phyloP scores from a whole-genome alignment of 2,888 invertebrate genomes.

The Noctua comes region DNA sequence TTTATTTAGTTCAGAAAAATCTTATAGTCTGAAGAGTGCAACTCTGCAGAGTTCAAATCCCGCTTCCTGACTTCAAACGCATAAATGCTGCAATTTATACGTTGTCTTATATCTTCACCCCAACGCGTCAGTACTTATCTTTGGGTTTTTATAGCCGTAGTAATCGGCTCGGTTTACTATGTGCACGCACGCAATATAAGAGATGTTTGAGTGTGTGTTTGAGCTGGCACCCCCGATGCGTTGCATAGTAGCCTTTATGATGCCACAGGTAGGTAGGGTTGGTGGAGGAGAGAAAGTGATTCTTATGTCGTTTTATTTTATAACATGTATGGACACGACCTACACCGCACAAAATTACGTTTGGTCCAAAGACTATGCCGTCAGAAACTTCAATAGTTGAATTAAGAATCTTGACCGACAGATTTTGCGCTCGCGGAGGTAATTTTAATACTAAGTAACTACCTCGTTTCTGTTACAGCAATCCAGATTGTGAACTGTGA shows the following conservation, averaged over 20 bases:
- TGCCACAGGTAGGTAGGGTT: slow-evolving; percentile 67
- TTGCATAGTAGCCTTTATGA: slow-evolving; percentile 69
- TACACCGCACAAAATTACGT: background rate
- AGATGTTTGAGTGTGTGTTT: slow-evolving; percentile 60
- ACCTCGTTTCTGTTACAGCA: background rate
- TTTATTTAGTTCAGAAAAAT: background rate
- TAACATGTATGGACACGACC: background rate
- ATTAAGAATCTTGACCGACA: background rate
- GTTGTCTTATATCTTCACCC: slow-evolving; percentile 54
- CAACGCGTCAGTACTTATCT: slow-evolving; percentile 64
- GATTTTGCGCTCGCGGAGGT: background rate
- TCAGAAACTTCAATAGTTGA: background rate
- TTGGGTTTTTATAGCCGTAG: slow-evolving; percentile 66
- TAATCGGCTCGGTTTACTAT: slow-evolving; percentile 66
- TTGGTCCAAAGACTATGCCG: background rate
- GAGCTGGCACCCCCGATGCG: slow-evolving; percentile 63
- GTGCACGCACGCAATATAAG: slow-evolving; percentile 55
- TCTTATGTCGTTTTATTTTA: background rate
- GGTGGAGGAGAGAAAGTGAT: slow-evolving; percentile 29
- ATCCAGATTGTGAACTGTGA: background rate
- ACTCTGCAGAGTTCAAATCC: background rate
- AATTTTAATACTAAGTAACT: background rate
- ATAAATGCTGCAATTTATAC: slow-evolving; percentile 56
- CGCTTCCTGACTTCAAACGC: slow-evolving; percentile 33
- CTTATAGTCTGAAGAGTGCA: background rate